These are phyloP conservation scores for Caenorhabditis panamensis DNA, from an alignment of 2,888 invertebrate genomes.

Conservation along the genomic window DNA sequence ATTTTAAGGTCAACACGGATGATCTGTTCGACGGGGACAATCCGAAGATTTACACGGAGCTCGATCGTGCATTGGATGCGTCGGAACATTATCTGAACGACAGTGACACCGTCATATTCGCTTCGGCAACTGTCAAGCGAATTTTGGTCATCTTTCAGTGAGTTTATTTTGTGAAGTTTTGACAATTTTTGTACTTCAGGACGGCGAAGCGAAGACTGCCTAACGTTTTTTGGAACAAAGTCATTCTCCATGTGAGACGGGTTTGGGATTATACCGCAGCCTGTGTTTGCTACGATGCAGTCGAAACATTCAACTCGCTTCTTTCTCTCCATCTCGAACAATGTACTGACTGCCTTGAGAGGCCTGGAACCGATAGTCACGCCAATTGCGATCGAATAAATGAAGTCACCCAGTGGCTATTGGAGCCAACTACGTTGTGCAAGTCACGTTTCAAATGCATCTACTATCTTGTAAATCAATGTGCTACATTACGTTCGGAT, in stretches of 20 bases:
- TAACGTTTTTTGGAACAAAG: neutral
- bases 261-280: conserved; percentile 70
- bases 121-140: conserved; percentile 63
- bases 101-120: conserved; percentile 57
- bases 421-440: conserved; percentile 51
- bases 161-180: conserved; percentile 1
- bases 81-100: conserved; percentile 45
- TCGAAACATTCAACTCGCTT: conserved; percentile 62
- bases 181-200: conserved; percentile 23
- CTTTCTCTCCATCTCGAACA: conserved; percentile 59
- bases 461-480: conserved; percentile 37
- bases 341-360: conserved; percentile 51
- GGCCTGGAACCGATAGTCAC: conserved; percentile 5
- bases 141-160: conserved; percentile 61
- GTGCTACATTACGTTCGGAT: conserved; percentile 40
- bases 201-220: conserved; percentile 7
- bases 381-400: conserved; percentile 61
- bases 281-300: conserved; percentile 68
- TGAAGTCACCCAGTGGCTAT: conserved; percentile 55
- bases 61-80: conserved; percentile 45
- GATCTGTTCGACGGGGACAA: conserved; percentile 39
- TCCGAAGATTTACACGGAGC: conserved; percentile 22
- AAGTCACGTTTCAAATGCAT: conserved; percentile 66
- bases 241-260: conserved; percentile 53
- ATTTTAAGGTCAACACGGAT: conserved; percentile 33